phyloP scores from a whole-genome alignment of 2,113 vertebrate genomes.

The Lutjanus erythropterus region DNA sequence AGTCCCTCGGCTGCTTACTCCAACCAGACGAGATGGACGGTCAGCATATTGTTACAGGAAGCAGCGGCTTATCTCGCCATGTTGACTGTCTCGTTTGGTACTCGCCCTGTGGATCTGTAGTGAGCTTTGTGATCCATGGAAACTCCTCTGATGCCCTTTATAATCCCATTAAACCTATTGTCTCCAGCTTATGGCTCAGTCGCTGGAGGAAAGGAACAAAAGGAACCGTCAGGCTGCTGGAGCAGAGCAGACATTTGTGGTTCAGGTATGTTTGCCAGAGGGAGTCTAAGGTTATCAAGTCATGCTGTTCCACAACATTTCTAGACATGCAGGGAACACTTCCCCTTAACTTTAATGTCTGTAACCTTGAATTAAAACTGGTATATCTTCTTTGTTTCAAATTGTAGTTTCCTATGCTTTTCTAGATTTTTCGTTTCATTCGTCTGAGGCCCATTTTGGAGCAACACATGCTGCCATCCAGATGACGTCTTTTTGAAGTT shows the following conservation, averaged over 20 bases:
- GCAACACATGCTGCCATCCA: no score
- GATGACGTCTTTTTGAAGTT: no score
- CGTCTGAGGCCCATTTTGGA: neutral
- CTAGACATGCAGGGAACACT: constrained; percentile 13
- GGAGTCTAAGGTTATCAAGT: constrained; percentile 42
- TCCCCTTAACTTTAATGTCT: neutral
- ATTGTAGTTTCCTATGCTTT: neutral
- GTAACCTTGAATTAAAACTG: constrained; percentile 2
- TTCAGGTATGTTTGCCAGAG: constrained; percentile 52
- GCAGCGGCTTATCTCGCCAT: constrained; percentile 41
- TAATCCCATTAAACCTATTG: constrained; percentile 81
- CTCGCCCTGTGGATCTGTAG: constrained; percentile 45
- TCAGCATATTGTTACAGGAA: constrained; percentile 50
- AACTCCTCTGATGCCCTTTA: constrained; percentile 75
- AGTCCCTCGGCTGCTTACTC: constrained; percentile 51
- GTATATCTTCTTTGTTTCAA: neutral
- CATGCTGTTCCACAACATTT: neutral
- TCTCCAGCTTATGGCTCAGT: constrained; percentile 66
- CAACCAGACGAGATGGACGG: constrained; percentile 46
- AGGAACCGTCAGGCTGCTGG: constrained; percentile 29
- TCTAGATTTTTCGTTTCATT: neutral
- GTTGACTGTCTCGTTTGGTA: constrained; percentile 50
- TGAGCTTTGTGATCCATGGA: constrained; percentile 69
- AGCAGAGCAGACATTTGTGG: constrained; percentile 44
- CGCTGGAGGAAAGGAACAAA: constrained; percentile 32